These are phyloP conservation scores for Pilophorus perplexus DNA, from an alignment of 2,888 invertebrate genomes.

Conservation along the genomic window DNA sequence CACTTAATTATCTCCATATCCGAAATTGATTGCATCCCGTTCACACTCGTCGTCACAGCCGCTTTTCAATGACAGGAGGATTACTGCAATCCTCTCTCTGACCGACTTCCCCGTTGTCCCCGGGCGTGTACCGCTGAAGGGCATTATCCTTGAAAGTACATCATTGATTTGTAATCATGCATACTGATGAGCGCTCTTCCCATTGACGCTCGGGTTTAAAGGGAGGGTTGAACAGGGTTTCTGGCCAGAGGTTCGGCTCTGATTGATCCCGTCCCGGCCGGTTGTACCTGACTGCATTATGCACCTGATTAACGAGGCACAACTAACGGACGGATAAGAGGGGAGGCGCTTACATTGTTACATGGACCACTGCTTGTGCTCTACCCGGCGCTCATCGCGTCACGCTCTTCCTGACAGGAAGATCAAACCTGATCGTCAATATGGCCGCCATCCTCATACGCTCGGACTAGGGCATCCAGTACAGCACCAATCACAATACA, in stretches of 20 bases:
- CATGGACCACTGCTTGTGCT: slow-evolving; percentile 1
- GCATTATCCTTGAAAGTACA: slow-evolving; percentile 32
- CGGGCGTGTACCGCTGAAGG: background rate
- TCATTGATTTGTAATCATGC: slow-evolving; percentile 34
- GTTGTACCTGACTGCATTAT: slow-evolving; percentile 18
- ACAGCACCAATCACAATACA: no score
- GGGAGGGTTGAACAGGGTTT: background rate
- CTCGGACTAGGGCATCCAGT: no score
- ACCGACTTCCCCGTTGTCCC: slow-evolving; percentile 4
- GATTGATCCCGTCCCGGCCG: background rate
- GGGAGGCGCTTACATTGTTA: slow-evolving; percentile 15
- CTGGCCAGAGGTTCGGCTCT: background rate
- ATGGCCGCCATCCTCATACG: no score
- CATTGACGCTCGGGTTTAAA: slow-evolving; percentile 3
- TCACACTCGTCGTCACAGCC: background rate
- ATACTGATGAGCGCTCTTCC: slow-evolving; percentile 22
- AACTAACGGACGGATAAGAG: slow-evolving; percentile 27
- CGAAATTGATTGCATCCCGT: background rate
- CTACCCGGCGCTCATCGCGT: no score
- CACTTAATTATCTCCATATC: slow-evolving; percentile 1
- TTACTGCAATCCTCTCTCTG: slow-evolving; percentile 6
- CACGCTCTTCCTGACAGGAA: no score
- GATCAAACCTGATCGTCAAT: no score
- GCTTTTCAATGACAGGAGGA: slow-evolving; percentile 19
- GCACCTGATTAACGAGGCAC: slow-evolving; percentile 35